Conservation (phyloP, 1,140 invertebrate species). For the Drosophila teissieri region DNA sequence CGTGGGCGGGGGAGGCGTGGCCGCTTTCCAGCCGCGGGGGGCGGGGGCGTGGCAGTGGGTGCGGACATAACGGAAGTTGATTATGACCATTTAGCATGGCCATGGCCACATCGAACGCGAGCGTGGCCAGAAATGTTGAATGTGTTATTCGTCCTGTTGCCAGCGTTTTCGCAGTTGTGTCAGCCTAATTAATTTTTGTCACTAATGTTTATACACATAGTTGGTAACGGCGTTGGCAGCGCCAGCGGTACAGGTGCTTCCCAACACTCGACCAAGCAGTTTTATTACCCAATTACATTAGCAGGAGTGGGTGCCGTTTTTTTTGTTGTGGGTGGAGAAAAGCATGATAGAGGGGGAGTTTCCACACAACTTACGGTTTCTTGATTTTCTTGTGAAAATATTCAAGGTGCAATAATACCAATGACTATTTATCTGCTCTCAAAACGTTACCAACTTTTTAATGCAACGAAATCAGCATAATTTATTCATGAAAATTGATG, state of each 20-base stretch:
- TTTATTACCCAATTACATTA: slow-evolving; percentile 81
- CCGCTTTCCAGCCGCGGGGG: neutral
- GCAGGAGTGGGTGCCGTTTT: slow-evolving; percentile 30
- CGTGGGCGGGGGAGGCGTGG: neutral
- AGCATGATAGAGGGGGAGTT: neutral
- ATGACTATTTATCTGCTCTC: no score
- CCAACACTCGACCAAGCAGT: slow-evolving; percentile 40
- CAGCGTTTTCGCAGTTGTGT: slow-evolving; percentile 28
- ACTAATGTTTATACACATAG: slow-evolving; percentile 55
- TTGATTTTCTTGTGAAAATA: neutral
- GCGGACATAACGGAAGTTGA: slow-evolving; percentile 68
- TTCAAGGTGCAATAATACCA: no score
- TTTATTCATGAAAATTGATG: no score
- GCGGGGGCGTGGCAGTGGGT: slow-evolving; percentile 30
- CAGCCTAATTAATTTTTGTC: slow-evolving; percentile 76
- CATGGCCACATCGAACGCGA: slow-evolving; percentile 13
- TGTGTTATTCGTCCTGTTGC: slow-evolving; percentile 34
- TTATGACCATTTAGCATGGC: slow-evolving; percentile 77
- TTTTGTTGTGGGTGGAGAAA: neutral
- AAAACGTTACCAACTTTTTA: no score
- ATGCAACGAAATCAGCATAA: no score
- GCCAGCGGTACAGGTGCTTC: slow-evolving; percentile 27
- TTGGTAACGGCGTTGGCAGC: slow-evolving; percentile 30
- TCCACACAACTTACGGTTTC: neutral
- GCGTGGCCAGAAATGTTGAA: slow-evolving; percentile 18